These are phyloP conservation scores for Calliopum simillimum DNA, from an alignment of 2,888 invertebrate genomes.

Conservation along the genomic window DNA sequence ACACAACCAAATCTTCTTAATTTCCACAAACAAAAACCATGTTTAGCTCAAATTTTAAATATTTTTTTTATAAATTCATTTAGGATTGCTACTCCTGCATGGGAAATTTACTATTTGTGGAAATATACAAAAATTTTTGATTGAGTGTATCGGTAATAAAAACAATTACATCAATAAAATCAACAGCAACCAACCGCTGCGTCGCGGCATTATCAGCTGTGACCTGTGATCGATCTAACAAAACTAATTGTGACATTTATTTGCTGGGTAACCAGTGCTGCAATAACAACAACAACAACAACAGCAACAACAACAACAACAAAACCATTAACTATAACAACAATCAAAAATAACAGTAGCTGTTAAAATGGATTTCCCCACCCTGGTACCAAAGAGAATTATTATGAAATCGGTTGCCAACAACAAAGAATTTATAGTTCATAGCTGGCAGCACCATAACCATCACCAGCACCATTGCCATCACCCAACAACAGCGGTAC, in stretches of 20 bases:
- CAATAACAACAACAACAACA: constrained; percentile 36
- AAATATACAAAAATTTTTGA: too few species aligned
- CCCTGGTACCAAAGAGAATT: constrained; percentile 30
- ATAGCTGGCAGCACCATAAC: too few species aligned
- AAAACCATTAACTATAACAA: constrained; percentile 35
- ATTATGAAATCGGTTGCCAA: constrained; percentile 44
- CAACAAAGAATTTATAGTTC: background rate
- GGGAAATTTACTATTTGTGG: too few species aligned
- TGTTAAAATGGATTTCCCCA: too few species aligned
- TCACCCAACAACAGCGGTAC: constrained; percentile 20
- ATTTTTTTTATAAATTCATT: too few species aligned
- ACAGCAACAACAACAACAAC: constrained; percentile 31
- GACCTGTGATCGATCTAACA: constrained; percentile 46
- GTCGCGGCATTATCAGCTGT: constrained; percentile 28
- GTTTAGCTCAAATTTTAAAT: too few species aligned
- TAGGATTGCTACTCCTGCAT: too few species aligned
- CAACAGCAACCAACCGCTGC: constrained; percentile 15
- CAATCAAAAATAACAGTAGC: constrained; percentile 12
- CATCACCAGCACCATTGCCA: constrained; percentile 17
- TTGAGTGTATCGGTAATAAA: too few species aligned
- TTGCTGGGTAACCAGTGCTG: constrained; percentile 29
- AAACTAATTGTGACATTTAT: constrained; percentile 38
- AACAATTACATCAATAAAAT: too few species aligned
- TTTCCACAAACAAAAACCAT: too few species aligned
- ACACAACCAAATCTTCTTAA: too few species aligned